Conservation (phyloP, 2,113 vertebrate species). For the Proteles cristata region DNA sequence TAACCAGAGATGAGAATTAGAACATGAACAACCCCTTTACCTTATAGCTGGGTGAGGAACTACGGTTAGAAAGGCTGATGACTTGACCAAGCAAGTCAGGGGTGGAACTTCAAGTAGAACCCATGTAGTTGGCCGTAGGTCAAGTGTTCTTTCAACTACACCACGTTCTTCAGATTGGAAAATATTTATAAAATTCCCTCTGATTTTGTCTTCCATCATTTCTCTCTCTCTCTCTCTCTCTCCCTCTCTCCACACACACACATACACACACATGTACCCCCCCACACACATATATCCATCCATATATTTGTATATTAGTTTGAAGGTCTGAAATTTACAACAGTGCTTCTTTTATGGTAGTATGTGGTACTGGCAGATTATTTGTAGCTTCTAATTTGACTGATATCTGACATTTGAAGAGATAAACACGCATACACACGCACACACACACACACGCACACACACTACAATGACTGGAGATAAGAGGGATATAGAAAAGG, state of each 20-base stretch:
- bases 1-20: background rate
- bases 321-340: background rate
- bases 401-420: slow-evolving; percentile 5
- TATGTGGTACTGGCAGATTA: background rate
- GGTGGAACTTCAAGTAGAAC: background rate
- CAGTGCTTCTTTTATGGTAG: background rate
- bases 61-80: background rate
- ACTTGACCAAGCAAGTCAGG: background rate
- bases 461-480: background rate
- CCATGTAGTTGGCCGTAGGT: background rate
- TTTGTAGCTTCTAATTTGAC: slow-evolving; percentile 34
- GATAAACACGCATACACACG: background rate
- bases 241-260: no score
- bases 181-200: background rate
- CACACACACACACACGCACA: background rate
- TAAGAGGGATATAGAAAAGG: background rate
- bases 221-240: background rate
- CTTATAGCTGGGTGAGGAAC: background rate
- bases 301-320: background rate
- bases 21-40: background rate
- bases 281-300: background rate
- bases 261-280: no score
- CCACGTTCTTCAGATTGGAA: background rate
- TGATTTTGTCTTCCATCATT: background rate
- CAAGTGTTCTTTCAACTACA: background rate